These are phyloP conservation scores for Tribolium castaneum DNA, from an alignment of 1,140 invertebrate species.

Conservation along the genomic window DNA sequence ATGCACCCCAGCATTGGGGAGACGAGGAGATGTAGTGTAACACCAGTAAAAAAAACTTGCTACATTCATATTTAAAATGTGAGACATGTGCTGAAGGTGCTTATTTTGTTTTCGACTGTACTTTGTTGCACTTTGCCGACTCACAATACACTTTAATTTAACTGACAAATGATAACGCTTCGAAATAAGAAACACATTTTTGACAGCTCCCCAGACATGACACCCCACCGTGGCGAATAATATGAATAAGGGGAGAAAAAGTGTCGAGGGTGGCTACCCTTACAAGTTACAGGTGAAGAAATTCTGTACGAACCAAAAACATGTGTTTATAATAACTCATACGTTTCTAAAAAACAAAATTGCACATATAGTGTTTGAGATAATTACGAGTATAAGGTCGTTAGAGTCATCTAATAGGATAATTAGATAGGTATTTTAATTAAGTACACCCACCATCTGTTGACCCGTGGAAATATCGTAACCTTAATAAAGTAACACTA, in stretches of 20 bases:
- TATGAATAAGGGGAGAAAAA: background rate
- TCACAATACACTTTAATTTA: background rate
- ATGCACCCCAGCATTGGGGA: background rate
- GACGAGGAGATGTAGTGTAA: background rate
- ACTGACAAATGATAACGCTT: background rate
- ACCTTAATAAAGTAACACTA: conserved; percentile 46
- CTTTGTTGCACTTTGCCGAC: background rate
- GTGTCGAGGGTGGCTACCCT: background rate
- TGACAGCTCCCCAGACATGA: background rate
- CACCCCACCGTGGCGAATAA: background rate
- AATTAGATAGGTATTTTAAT: conserved; percentile 52
- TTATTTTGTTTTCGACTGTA: background rate
- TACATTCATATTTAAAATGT: background rate
- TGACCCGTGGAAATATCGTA: conserved; percentile 38
- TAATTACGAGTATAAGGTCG: background rate
- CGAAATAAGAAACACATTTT: background rate
- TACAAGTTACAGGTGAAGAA: background rate
- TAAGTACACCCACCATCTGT: conserved; percentile 39
- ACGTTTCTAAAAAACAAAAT: too few relatives aligned
- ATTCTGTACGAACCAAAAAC: background rate
- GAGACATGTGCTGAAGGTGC: background rate
- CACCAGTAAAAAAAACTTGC: background rate
- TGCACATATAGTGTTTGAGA: too few relatives aligned
- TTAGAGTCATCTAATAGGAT: conserved; percentile 32
- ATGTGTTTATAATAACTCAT: background rate